Evolutionary conservation across 2,888 invertebrate genomes (phyloP), one percentile per base, ranked within the genome.

Genomic region (Kuschelorhynchus macadamiae): DNA sequence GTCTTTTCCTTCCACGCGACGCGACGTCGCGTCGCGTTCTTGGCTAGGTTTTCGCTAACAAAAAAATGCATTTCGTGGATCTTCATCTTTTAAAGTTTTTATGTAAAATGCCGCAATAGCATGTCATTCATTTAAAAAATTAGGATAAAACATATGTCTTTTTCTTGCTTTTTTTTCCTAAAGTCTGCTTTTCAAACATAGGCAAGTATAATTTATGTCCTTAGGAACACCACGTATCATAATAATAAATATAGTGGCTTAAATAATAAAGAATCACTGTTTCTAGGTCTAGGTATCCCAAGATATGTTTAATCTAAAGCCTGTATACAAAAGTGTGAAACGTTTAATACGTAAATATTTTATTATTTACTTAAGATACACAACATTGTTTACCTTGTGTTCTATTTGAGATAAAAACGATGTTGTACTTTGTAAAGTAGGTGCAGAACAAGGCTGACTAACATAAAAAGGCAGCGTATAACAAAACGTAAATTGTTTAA

Each of bases 321-420:
- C 44, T 46, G 59, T 66, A 67, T 21, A 67, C 50, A 57, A 67
- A 52, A 62, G 67, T 62, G 62, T 62, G 67, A 67, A 67, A 67
- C 57, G 42, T 52, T 56, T 62, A 42, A 56, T 56, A 49, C 50
- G 56, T 67, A 67, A 67, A 67, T 67, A 67, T 62, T 67, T 67
- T 62, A 67, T 56, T 67, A 67, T 67, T 67, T 67, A 62, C 67
- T 12, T 32, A 39, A 33, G 56, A 57, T 50, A 67, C 36, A 67
- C 56, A 67, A 42, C 36, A 17, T 39, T 67, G 56, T 67, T 67
- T 62, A 55, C 52, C 49, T 67, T 67, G 53, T 62, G 62, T 67
- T 67, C 62, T 41, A 21, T 18, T n/a, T 20, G 39, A 52, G 67
- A 67, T 59, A 67, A 59, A 67, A 62, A 18, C 49, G 18, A 65